Evolutionary conservation across 2,888 invertebrate species (phyloP).

Genomic region (Alloplasta piceator): DNA sequence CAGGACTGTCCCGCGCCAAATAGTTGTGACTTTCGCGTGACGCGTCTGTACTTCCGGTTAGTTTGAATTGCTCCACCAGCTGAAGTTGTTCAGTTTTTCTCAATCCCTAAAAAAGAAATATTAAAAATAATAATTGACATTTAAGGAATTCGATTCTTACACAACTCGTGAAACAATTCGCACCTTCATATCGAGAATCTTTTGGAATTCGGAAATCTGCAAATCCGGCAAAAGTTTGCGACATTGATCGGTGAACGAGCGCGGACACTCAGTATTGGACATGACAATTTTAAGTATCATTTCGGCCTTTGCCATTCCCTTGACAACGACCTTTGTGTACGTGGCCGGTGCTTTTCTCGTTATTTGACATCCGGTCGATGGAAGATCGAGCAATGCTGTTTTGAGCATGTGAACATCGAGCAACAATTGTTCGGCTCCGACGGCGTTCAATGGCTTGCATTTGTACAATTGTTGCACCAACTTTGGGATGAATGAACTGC

Average conservation of each 20-base stretch:
- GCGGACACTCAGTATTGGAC: constrained; percentile 93
- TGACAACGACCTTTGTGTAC: constrained; percentile 91
- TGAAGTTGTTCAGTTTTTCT: constrained; percentile 84
- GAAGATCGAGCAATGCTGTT: constrained; percentile 96
- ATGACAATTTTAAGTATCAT: constrained; percentile 99
- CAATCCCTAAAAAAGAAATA: constrained; percentile 74
- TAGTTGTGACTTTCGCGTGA: constrained; percentile 68
- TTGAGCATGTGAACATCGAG: constrained; percentile 97
- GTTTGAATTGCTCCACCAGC: constrained; percentile 86
- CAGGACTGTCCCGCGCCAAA: constrained; percentile 78
- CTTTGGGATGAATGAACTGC: constrained; percentile 95
- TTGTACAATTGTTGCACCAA: constrained; percentile 95
- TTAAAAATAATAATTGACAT: constrained; percentile 3
- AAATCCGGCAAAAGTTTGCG: constrained; percentile 95
- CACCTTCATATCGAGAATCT: constrained; percentile 97
- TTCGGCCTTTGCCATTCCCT: constrained; percentile 98
- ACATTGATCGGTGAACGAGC: constrained; percentile 94
- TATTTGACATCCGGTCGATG: constrained; percentile 95
- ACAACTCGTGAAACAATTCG: neutral
- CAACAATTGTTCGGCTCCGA: constrained; percentile 97
- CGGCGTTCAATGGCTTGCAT: constrained; percentile 91
- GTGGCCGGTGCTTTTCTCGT: constrained; percentile 95
- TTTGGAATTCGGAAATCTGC: constrained; percentile 95
- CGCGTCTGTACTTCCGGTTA: constrained; percentile 72
- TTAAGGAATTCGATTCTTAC: neutral